phyloP scores from a whole-genome alignment of 2,888 invertebrate genomes.

The Drosophila algonquin region DNA sequence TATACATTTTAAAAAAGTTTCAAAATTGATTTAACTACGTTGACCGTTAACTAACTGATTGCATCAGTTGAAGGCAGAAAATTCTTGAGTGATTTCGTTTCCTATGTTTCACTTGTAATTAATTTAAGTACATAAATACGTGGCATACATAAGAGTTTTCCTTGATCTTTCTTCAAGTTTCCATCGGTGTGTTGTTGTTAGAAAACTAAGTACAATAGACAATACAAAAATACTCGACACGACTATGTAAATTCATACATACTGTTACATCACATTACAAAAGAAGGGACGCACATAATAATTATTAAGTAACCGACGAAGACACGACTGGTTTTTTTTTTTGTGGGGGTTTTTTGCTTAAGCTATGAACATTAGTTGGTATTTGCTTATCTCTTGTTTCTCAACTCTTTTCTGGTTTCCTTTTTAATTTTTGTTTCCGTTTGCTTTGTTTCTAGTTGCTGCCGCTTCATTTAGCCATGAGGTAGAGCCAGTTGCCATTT shows the following conservation, averaged over 20 bases:
- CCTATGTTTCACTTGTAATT: constrained; percentile 9
- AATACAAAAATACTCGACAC: constrained; percentile 65
- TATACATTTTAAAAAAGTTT: constrained; percentile 58
- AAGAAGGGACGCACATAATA: constrained; percentile 39
- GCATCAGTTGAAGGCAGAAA: constrained; percentile 70
- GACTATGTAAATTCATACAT: constrained; percentile 40
- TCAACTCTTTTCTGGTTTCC: constrained; percentile 26
- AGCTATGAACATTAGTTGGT: constrained; percentile 72
- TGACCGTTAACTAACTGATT: constrained; percentile 58
- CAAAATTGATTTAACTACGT: constrained; percentile 62
- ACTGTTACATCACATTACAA: constrained; percentile 5
- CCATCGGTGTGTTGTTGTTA: constrained; percentile 21
- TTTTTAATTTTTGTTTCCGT: constrained; percentile 10
- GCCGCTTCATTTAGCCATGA: constrained; percentile 45
- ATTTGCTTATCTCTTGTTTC: constrained; percentile 52
- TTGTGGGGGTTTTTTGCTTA: constrained; percentile 52
- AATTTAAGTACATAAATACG: constrained; percentile 47
- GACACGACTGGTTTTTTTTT: constrained; percentile 24
- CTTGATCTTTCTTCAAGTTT: not conserved
- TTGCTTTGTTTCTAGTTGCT: constrained; percentile 21
- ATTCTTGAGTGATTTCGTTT: constrained; percentile 41
- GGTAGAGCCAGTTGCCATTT: constrained; percentile 55
- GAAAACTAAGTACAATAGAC: constrained; percentile 50
- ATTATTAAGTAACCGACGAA: constrained; percentile 16
- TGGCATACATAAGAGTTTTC: constrained; percentile 21